These are phyloP conservation scores for Tympanoctomys barrerae DNA, from an alignment of 2,797 vertebrate species.

Conservation along the genomic window DNA sequence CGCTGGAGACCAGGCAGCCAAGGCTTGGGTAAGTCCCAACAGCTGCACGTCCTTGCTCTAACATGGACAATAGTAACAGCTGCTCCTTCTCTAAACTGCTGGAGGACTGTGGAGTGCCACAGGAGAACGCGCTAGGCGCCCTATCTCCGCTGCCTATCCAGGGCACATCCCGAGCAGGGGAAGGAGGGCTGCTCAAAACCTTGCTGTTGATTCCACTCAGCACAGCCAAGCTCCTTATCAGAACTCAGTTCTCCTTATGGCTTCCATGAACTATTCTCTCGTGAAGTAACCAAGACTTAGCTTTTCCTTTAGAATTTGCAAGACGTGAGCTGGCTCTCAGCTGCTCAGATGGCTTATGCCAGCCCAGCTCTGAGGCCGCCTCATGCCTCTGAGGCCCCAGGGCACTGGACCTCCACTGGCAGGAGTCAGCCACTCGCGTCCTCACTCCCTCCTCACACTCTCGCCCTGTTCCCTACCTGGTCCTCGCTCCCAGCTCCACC, in stretches of 20 bases:
- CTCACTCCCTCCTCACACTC: background rate
- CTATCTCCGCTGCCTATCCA: background rate
- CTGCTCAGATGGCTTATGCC: background rate
- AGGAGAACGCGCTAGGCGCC: background rate
- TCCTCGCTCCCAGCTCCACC: background rate
- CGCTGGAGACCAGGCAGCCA: background rate
- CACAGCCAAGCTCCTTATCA: background rate
- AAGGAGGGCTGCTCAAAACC: background rate
- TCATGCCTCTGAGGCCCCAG: accelerated
- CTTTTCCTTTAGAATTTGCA: conserved; percentile 39
- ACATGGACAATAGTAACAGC: background rate
- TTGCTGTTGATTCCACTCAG: background rate
- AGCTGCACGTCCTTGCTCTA: background rate
- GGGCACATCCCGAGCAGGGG: background rate
- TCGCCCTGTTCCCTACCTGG: background rate
- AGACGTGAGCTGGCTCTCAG: background rate
- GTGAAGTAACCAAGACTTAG: background rate
- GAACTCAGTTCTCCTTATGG: background rate
- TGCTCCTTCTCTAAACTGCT: background rate
- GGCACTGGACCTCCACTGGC: no score
- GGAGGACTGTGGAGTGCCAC: background rate
- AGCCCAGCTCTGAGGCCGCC: background rate
- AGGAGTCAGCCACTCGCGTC: no score
- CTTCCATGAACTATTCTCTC: background rate
- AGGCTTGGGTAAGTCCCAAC: background rate